Evolutionary conservation across 2,888 invertebrate species (phyloP), one percentile per base, ranked within the genome.

Genomic region (Eupithecia subumbrata): DNA sequence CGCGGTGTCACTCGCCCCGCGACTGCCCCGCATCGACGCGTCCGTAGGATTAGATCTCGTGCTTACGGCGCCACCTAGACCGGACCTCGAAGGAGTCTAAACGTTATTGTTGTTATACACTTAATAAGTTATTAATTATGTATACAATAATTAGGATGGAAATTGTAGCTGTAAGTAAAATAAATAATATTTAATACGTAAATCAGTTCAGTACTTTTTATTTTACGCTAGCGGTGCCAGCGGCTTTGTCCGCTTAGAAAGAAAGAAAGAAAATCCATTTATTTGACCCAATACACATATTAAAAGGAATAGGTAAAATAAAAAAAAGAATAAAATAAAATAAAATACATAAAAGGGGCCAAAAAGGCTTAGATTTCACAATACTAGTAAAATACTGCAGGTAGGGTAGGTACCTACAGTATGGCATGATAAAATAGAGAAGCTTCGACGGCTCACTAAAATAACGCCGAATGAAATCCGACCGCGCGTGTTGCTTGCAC

Each of bases 1-100:
- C 66, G 80, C 80, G 72, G 78, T 79, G 73, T 12, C 83, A 78
- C 80, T 85, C 75, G 80, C 87, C 72, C 80, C 87, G 73, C 86
- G 81, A 72, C 67, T 80, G 63, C 80, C 84, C 40, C 89, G 83
- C 71, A 79, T 78, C 22, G 30, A 79, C 30, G 56, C 78, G 30
- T 74, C 86, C 72, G 81, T 84, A n/a, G 84, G 88, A 56, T 87
- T 86, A 81, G 83, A 85, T 1, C 83, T 93, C 40, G 79, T 82
- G n/a, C 84, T 93, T 52, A 85, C 86, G 37, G 94, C 94, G 9
- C 93, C 95, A 45, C 94, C 94, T 45, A 86, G 93, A 8, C 95
- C 91, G 0, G 94, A 95, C 76, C 89, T 95, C 69, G 95, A 95
- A 79, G 93, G 94, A 2, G 79, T 90, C 52, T 67, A 40, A 63